These are phyloP conservation scores for Capitulum mitella DNA, from an alignment of 2,888 invertebrate species.

Conservation along the genomic window DNA sequence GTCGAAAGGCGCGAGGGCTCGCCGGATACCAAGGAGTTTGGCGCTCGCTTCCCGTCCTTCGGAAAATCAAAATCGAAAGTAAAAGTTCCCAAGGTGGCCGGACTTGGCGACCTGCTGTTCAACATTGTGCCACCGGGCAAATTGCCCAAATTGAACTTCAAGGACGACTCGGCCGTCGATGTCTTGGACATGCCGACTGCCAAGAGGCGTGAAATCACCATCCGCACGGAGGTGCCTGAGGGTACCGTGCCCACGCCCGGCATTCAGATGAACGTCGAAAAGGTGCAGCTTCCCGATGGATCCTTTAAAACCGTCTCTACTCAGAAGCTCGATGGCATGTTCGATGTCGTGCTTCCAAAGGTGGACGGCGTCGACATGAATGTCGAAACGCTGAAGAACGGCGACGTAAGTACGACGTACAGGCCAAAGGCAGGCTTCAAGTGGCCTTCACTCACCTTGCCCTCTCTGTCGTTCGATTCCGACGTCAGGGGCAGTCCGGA, in stretches of 20 bases:
- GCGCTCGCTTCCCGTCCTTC: background rate
- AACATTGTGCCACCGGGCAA: background rate
- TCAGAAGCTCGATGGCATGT: background rate
- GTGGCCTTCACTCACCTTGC: background rate
- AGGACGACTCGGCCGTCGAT: background rate
- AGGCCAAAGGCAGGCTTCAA: background rate
- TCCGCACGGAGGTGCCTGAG: slow-evolving; percentile 1
- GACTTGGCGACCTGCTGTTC: background rate
- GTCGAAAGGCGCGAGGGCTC: background rate
- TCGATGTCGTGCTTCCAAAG: background rate
- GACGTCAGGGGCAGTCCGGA: background rate
- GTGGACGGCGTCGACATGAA: background rate
- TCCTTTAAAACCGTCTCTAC: background rate
- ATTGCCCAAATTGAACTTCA: background rate
- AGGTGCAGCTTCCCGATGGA: background rate
- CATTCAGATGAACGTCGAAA: background rate
- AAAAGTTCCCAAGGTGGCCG: background rate
- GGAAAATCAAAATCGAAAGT: background rate
- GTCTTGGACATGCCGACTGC: background rate
- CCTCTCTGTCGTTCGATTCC: background rate
- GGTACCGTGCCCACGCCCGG: background rate
- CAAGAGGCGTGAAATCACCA: background rate
- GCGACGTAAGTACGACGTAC: background rate
- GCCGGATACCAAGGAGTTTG: background rate
- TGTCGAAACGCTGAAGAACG: background rate